Conservation (phyloP, 2,113 vertebrate species). For the Gila orcuttii region DNA sequence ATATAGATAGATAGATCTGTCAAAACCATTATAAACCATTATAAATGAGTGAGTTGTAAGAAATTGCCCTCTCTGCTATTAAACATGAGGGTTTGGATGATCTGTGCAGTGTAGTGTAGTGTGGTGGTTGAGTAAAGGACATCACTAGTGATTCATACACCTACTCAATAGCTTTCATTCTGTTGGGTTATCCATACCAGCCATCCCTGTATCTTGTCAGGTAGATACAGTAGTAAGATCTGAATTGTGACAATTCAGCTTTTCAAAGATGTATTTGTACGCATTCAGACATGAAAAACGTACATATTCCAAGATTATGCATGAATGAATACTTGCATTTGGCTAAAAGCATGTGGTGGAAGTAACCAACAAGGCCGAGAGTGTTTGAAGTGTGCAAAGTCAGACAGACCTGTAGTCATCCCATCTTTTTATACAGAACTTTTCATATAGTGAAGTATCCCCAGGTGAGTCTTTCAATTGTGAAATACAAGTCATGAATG, state of each 20-base stretch:
- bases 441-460: conserved; percentile 6
- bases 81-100: conserved; percentile 17
- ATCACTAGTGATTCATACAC: neutral
- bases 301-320: neutral
- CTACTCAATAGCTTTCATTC: neutral
- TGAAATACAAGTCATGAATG: neutral
- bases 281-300: neutral
- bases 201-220: neutral
- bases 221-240: neutral
- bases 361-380: neutral
- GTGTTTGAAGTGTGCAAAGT: neutral
- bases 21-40: neutral
- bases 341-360: neutral
- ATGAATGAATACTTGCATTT: neutral
- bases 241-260: neutral
- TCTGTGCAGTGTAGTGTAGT: neutral
- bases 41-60: neutral
- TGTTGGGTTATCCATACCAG: neutral
- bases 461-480: neutral
- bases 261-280: neutral
- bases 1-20: neutral
- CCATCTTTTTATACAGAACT: neutral
- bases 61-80: neutral
- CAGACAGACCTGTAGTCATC: neutral
- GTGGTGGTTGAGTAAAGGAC: conserved; percentile 3